Evolutionary conservation across 2,888 invertebrate species (phyloP), one percentile per base, ranked within the genome.

Genomic region (Proisotoma minuta): DNA sequence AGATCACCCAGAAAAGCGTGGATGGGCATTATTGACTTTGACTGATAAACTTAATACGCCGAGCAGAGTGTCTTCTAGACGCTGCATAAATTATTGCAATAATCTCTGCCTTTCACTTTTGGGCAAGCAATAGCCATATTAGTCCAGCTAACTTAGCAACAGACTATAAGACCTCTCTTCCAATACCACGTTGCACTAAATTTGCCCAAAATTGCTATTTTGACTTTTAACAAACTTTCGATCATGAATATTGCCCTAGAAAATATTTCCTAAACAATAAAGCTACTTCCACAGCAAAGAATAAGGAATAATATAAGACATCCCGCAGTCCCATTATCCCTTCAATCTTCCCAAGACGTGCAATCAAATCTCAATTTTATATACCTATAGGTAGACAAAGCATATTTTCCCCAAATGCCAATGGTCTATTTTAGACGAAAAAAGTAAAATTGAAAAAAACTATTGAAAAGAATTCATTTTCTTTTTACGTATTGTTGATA

Each of bases 51-150:
- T 43, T 43, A 43, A 43, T 15, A 43, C 43, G 43, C 20, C 18
- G 43, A 43, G 43, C 43, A 43, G n/a, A n/a, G 34, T 34, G 8
- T 34, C 34, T 49, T 23, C 3, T 15, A 20, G 51, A 24, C 50
- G 50, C 23, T 50, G 50, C 26, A 51, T 51, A 51, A 15, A 51
- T 51, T 51, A 51, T 27, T 27, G 24, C 28, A 26, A 51, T 51
- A 15, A 18, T n/a, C 20, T 8, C 49, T 49, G 26, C 51, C 51
- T 51, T 51, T 51, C 51, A 51, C 51, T 51, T 51, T 51, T 51
- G 28, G 28, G 10, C 51, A 51, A 51, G 51, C 10, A 51, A 51
- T 12, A 51, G 51, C 51, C 51, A 51, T 51, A 51, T 51, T 51
- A 51, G 51, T 51, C 51, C 51, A 51, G 51, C 28, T 22, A 20